Evolutionary conservation across 2,113 vertebrate genomes (phyloP), one percentile per base, ranked within the genome.

Genomic region (Ammodytes dubius): DNA sequence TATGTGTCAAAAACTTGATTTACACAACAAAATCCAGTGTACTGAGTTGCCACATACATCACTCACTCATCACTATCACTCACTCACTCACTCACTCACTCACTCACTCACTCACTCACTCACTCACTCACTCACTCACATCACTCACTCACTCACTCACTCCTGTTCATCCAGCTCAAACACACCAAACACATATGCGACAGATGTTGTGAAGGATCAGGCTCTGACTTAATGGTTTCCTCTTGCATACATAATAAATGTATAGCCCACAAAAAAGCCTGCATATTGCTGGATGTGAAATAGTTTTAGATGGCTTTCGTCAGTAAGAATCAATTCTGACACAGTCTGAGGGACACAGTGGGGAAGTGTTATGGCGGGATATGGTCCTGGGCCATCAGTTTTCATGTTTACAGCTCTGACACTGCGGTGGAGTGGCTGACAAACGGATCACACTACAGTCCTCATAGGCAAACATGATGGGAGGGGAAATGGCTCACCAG

Each of bases 271-370:
- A 87, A 76, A 80, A 83, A 83, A 80, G 53, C 81, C 1, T 79
- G 70, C 81, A 78, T 81, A 79, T 85, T 74, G 74, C 83, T 87
- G 77, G 47, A 88, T 86, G 27, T 27, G 66, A 83, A 91, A 88
- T 67, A 3, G 82, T 70, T 84, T 86, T 80, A 82, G 80, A 83
- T 60, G 79, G 66, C 52, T 77, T 75, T 83, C 74, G 17, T 87
- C 87, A 83, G 70, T 5, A 15, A 67, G 59, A 90, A 90, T 88
- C 81, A 79, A 73, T 87, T 85, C 63, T 84, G 84, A 88, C 87
- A 86, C 84, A 83, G 86, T 70, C 46, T 39, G 82, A 60, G 56
- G 70, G 84, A 67, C 68, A 43, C 75, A 54, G 83, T 60, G 39
- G 84, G 85, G 60, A 86, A 77, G 77, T 84, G 74, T 81, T 82